A percentile compares a stretch with the other conserved stretches of the same genome.
These are phyloP conservation scores for Drosophila quasianomalipes DNA, from an alignment of 2,888 invertebrate species.

Conservation along the genomic window DNA sequence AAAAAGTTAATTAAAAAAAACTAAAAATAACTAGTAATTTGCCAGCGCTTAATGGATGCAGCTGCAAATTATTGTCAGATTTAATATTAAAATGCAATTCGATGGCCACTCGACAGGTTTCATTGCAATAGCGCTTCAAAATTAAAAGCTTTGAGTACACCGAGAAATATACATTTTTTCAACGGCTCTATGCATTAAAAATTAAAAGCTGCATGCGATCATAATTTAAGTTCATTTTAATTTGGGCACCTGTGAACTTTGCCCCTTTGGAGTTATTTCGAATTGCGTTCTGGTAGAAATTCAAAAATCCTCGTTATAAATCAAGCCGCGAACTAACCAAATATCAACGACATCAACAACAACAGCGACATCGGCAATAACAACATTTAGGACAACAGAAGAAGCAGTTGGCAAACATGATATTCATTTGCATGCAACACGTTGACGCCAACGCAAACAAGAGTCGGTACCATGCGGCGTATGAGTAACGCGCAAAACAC, in stretches of 20 bases:
- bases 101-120: background rate
- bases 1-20: background rate
- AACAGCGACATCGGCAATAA: slow-evolving; percentile 7
- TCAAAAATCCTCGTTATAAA: slow-evolving; percentile 59
- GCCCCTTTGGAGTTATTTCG: slow-evolving; percentile 8
- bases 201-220: background rate
- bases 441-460: slow-evolving; percentile 64
- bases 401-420: slow-evolving; percentile 33
- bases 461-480: slow-evolving; percentile 41
- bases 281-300: slow-evolving; percentile 45
- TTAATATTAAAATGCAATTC: slow-evolving; percentile 5
- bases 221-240: background rate
- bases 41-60: background rate
- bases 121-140: background rate
- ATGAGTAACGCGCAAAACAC: slow-evolving; percentile 66
- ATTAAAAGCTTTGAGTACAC: background rate
- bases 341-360: slow-evolving; percentile 45
- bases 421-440: slow-evolving; percentile 81
- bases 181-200: background rate
- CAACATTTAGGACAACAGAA: slow-evolving; percentile 12
- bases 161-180: background rate
- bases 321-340: slow-evolving; percentile 47
- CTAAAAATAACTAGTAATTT: background rate
- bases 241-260: background rate
- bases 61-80: background rate